These are phyloP conservation scores for Macrobrachium nipponense DNA, from an alignment of 1,140 invertebrate genomes.

Conservation along the genomic window DNA sequence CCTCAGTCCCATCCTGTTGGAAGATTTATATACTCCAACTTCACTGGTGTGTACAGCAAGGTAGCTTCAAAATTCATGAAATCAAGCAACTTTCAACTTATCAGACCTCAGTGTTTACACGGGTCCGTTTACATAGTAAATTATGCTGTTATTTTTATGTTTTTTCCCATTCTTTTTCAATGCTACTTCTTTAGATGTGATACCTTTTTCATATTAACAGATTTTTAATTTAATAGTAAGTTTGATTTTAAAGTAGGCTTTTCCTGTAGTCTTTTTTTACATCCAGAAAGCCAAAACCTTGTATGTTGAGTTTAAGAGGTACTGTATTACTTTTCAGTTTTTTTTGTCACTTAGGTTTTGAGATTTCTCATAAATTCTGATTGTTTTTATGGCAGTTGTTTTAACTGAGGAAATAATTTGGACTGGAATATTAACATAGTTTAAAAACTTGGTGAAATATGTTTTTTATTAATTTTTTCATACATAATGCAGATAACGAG, in stretches of 20 bases:
- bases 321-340: too few relatives aligned
- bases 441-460: background rate
- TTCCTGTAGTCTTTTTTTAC: too few relatives aligned
- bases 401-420: too few relatives aligned
- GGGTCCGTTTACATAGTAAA: background rate
- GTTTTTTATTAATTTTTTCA: constrained; percentile 26
- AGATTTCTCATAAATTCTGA: background rate
- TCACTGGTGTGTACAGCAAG: constrained; percentile 97
- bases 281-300: too few relatives aligned
- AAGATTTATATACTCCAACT: constrained; percentile 93
- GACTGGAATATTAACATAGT: constrained; percentile 2
- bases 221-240: too few relatives aligned
- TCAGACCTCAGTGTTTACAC: too few relatives aligned
- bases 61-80: constrained; percentile 70
- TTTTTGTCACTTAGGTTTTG: background rate
- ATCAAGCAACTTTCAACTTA: background rate
- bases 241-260: too few relatives aligned
- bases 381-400: too few relatives aligned
- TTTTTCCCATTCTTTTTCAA: too few relatives aligned
- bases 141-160: background rate
- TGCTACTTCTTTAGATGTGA: too few relatives aligned
- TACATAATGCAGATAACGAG: constrained; percentile 77
- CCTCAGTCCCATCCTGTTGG: constrained; percentile 86
- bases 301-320: too few relatives aligned
- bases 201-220: too few relatives aligned